Conservation (phyloP, 2,113 vertebrate species). For the Beaufortia kweichowensis region DNA sequence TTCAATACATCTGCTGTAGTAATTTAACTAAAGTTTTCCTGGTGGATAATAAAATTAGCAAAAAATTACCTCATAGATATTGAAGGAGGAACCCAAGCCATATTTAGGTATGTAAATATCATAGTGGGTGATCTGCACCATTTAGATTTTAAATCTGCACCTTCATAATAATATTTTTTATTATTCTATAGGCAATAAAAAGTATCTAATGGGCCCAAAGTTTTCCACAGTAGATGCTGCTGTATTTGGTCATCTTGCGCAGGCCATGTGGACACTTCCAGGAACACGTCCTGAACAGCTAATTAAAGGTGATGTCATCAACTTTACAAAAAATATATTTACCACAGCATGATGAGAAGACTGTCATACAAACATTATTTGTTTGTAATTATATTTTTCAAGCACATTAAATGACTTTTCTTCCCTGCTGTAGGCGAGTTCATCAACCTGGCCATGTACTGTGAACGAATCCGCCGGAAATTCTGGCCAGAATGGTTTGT, state of each 20-base stretch:
- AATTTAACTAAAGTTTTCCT: too few relatives aligned
- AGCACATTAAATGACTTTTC: neutral
- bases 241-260: slow-evolving; percentile 93
- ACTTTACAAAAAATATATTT: neutral
- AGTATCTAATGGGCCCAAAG: slow-evolving; percentile 92
- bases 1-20: too few relatives aligned
- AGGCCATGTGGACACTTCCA: slow-evolving; percentile 97
- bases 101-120: too few relatives aligned
- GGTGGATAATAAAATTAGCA: too few relatives aligned
- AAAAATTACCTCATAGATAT: too few relatives aligned
- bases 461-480: slow-evolving; percentile 92
- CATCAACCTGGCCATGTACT: slow-evolving; percentile 98
- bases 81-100: too few relatives aligned
- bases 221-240: slow-evolving; percentile 91
- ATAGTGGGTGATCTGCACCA: too few relatives aligned
- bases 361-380: neutral
- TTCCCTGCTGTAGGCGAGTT: slow-evolving; percentile 82
- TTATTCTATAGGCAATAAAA: slow-evolving; percentile 91
- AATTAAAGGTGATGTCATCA: slow-evolving; percentile 85
- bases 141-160: neutral
- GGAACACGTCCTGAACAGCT: slow-evolving; percentile 91
- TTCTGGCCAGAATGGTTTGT: slow-evolving; percentile 99
- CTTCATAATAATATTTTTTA: neutral
- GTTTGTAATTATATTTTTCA: neutral
- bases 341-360: neutral